phyloP scores from a whole-genome alignment of 2,797 vertebrate genomes.

The Urosaurus nigricauda region DNA sequence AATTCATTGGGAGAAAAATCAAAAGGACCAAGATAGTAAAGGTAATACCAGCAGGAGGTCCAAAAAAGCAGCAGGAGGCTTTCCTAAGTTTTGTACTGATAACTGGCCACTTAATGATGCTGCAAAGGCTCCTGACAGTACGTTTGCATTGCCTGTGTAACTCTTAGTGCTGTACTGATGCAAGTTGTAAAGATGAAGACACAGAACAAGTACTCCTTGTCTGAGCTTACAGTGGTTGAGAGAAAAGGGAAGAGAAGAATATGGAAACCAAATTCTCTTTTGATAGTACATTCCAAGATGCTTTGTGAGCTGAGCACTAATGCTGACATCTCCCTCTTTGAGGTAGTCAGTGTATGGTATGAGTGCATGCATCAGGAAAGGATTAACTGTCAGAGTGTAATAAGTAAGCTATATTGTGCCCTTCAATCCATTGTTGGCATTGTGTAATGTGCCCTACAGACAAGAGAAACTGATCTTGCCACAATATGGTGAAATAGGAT shows the following conservation, averaged over 20 bases:
- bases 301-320: slow-evolving; percentile 10
- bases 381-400: slow-evolving; percentile 25
- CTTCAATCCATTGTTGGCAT: neutral
- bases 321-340: slow-evolving; percentile 1
- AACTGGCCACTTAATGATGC: slow-evolving; percentile 52
- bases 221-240: slow-evolving; percentile 9
- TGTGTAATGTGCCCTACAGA: neutral
- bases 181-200: slow-evolving; percentile 38
- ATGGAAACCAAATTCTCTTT: slow-evolving; percentile 27
- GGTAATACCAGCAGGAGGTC: slow-evolving; percentile 36
- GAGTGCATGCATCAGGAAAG: neutral
- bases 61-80: slow-evolving; percentile 43
- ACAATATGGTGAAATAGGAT: slow-evolving; percentile 14
- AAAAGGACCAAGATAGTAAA: slow-evolving; percentile 28
- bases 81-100: slow-evolving; percentile 23
- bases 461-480: neutral
- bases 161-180: slow-evolving; percentile 30
- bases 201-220: neutral
- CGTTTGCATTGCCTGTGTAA: slow-evolving; percentile 19
- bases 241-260: slow-evolving; percentile 15
- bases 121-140: neutral
- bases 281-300: slow-evolving; percentile 1
- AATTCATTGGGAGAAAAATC: slow-evolving; percentile 46
- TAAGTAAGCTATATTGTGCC: neutral
- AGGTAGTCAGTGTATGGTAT: neutral